phyloP scores from a whole-genome alignment of 2,888 invertebrate species.

The Leptinotarsa haldemani region DNA sequence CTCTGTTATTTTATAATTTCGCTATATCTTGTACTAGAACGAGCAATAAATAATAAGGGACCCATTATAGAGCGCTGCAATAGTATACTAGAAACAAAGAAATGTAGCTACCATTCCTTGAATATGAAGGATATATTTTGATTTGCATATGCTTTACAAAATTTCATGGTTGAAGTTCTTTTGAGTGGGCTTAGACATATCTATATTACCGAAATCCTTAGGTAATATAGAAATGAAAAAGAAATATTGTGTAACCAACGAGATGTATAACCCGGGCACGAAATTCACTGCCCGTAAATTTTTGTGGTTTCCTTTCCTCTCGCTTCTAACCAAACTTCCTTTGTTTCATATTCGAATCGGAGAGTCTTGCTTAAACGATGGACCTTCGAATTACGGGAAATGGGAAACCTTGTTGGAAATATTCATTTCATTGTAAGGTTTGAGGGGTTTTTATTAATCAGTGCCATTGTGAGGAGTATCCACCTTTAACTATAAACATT shows the following conservation, averaged over 20 bases:
- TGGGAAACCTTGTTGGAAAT: constrained; percentile 15
- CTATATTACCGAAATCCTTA: not conserved
- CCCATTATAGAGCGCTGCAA: no score
- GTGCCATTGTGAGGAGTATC: not conserved
- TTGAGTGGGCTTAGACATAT: not conserved
- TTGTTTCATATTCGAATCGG: constrained; percentile 25
- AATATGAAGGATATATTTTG: no score
- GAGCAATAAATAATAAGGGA: no score
- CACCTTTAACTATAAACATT: not conserved
- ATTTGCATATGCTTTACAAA: no score
- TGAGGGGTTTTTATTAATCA: not conserved
- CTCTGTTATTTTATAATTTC: no score
- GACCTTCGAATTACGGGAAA: not conserved
- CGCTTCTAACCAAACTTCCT: constrained; percentile 42
- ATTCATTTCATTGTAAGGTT: not conserved
- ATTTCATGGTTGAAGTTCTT: no score
- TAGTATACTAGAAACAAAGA: no score
- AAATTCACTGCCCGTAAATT: constrained; percentile 22
- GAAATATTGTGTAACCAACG: not conserved
- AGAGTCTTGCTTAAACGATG: not conserved
- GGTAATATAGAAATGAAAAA: not conserved
- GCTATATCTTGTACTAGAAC: no score
- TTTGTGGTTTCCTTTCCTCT: constrained; percentile 46
- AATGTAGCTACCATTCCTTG: no score
- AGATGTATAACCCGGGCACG: not conserved